phyloP scores from a whole-genome alignment of 2,113 vertebrate species.

The Poeciliopsis retropinna region DNA sequence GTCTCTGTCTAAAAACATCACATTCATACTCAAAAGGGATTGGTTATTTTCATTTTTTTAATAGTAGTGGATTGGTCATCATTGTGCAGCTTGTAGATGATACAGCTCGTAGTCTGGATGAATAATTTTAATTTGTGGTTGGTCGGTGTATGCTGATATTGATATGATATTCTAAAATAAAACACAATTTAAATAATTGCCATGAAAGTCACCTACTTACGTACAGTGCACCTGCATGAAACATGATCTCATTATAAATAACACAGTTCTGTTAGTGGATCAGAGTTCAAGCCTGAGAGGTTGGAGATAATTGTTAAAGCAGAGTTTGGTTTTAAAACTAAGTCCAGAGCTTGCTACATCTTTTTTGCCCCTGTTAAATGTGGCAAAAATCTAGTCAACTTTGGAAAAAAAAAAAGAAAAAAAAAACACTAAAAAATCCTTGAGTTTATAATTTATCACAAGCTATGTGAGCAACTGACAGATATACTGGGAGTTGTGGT shows the following conservation, averaged over 20 bases:
- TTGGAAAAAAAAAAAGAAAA: not conserved
- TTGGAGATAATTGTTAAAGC: not conserved
- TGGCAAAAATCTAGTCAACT: not conserved
- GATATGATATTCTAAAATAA: not conserved
- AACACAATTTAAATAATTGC: not conserved
- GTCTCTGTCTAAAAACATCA: constrained; percentile 68
- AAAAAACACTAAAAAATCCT: not conserved
- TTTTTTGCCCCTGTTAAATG: not conserved
- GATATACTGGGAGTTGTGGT: not conserved
- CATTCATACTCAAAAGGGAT: constrained; percentile 67
- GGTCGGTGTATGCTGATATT: constrained; percentile 23
- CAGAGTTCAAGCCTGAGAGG: not conserved
- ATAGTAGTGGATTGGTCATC: constrained; percentile 46
- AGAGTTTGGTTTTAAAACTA: too few species aligned
- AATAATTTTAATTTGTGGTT: constrained; percentile 49
- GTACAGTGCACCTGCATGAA: not conserved
- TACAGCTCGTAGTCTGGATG: constrained; percentile 56
- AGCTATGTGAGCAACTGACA: not conserved
- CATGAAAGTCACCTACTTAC: not conserved
- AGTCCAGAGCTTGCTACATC: not conserved
- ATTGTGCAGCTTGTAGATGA: constrained; percentile 41
- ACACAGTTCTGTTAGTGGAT: not conserved
- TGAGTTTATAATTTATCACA: not conserved
- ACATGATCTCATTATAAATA: not conserved
- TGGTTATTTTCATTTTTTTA: constrained; percentile 51